Conservation (phyloP, 1,140 invertebrate species). For the Plectrocnemia conspersa region DNA sequence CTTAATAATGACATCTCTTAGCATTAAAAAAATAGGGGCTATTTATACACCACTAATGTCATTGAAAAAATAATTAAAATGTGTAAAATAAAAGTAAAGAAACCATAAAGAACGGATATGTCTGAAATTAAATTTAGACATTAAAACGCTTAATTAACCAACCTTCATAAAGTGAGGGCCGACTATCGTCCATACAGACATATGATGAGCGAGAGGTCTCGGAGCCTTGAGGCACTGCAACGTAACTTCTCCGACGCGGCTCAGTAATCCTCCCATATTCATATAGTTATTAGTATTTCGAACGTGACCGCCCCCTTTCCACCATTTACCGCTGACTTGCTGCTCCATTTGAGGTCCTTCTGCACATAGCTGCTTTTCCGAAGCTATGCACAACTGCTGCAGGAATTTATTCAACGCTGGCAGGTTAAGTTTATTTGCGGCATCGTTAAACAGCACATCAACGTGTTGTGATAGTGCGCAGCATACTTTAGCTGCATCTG, state of each 20-base stretch:
- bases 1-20: too few relatives aligned
- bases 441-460: constrained; percentile 79
- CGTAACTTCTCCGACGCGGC: constrained; percentile 80
- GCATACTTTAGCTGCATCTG: constrained; percentile 79
- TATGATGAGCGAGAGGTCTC: constrained; percentile 81
- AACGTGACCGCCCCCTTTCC: constrained; percentile 45
- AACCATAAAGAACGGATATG: neutral
- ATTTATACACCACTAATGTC: neutral
- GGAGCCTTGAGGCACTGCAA: constrained; percentile 81
- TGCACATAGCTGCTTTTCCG: constrained; percentile 61
- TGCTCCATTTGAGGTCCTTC: constrained; percentile 39
- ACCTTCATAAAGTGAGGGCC: constrained; percentile 90
- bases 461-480: constrained; percentile 82
- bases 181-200: constrained; percentile 85
- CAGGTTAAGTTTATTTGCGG: constrained; percentile 81
- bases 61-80: neutral
- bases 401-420: constrained; percentile 77
- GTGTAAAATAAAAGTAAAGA: too few relatives aligned
- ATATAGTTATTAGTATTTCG: constrained; percentile 37
- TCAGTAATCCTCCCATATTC: constrained; percentile 58
- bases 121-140: neutral
- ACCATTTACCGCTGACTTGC: constrained; percentile 54
- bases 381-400: constrained; percentile 72
- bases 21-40: too few relatives aligned
- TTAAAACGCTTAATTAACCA: too few relatives aligned